Evolutionary conservation across 2,888 invertebrate genomes (phyloP).

Genomic region (Cepaea hortensis): DNA sequence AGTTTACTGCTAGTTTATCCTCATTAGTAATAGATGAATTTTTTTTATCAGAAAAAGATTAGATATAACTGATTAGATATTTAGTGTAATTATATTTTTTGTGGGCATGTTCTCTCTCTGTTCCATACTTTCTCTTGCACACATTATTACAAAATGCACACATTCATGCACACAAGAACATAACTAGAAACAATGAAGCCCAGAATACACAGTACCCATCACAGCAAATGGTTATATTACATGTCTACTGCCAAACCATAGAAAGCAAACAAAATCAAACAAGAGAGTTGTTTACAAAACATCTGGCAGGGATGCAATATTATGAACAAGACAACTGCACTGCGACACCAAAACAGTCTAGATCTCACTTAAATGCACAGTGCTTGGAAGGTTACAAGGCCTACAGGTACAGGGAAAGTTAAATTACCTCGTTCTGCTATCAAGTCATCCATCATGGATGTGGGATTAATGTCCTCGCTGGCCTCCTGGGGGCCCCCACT

Average conservation of each 20-base stretch:
- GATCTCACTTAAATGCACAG: neutral
- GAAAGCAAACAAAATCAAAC: neutral
- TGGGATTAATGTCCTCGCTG: conserved; percentile 43
- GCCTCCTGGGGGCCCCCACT: conserved; percentile 65
- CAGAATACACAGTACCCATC: neutral
- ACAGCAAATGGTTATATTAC: neutral
- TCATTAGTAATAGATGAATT: no score
- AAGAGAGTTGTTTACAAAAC: neutral
- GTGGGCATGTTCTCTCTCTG: no score
- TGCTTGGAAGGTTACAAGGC: conserved; percentile 18
- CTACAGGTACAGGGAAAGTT: neutral
- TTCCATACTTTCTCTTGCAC: no score
- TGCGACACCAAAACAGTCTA: conserved; percentile 6
- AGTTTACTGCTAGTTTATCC: no score
- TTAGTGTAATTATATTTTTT: no score
- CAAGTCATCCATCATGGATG: conserved; percentile 58
- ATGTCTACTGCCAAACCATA: neutral
- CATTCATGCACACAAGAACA: neutral
- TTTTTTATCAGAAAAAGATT: no score
- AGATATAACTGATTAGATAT: no score
- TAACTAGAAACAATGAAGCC: neutral
- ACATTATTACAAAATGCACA: neutral
- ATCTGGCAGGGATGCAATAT: neutral
- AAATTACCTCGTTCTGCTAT: conserved; percentile 64
- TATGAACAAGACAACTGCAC: neutral